Evolutionary conservation across 2,888 invertebrate species (phyloP), one percentile per base, ranked within the genome.

Genomic region (Drosophila anomelani): DNA sequence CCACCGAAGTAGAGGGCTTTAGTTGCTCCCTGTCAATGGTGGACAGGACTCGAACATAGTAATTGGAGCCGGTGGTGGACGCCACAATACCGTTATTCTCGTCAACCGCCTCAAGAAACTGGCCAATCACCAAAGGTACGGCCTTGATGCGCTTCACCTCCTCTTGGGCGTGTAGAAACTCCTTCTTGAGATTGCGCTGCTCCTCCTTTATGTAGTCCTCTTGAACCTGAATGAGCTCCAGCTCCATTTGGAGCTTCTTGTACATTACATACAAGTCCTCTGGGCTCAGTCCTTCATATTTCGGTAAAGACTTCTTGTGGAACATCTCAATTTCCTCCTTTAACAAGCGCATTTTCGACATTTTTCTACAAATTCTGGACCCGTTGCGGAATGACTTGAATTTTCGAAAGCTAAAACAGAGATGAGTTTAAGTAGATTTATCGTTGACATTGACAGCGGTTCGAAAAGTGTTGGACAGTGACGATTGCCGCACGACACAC

Each of bases 181-280:
- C 99, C 89, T 99, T 99, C 92, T 99, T 99, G 62, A 99, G 93
- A 93, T 99, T 99, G 69, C 98, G 95, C 92, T 99, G 99, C 93
- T 99, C 99, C 94, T 99, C 98, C 93, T 99, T 99, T 57, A 99
- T 99, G 91, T 99, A 99, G 89, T 99, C 99, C 92, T 99, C 99
- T 94, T 99, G 99, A 0, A 99, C 99, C 92, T 98, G 97, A 6
- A 99, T 93, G 92, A 99, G 98, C 92, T 99, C 99, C 34, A 99
- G 93, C 94, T 98, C 97, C 78, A 97, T 95, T 93, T 98, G 98
- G 13, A 99, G 94, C 95, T 98, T 98, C 95, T 98, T 99, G 90
- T 97, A 98, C 92, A 97, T 98, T 6, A 98, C 98, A 92, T 98
- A 99, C 55, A 98, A 94, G 94, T 99, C 99, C 92, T 98, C 97